Conservation (phyloP, 2,113 vertebrate genomes). For the Gobiocypris rarus region DNA sequence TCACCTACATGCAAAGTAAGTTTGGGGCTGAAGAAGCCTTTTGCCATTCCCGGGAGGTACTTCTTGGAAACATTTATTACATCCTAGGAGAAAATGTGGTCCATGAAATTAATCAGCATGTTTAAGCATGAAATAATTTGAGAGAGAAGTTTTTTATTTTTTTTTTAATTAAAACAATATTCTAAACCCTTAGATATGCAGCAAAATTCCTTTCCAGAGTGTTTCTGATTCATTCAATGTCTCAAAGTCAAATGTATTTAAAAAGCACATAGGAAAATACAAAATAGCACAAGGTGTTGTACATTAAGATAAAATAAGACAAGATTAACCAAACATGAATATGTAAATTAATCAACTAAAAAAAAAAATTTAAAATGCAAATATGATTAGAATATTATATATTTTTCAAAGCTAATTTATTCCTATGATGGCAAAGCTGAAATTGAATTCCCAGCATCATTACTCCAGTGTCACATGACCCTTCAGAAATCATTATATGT, state of each 20-base stretch:
- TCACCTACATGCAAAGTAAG: constrained; percentile 92
- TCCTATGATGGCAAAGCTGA: neutral
- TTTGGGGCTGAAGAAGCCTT: constrained; percentile 93
- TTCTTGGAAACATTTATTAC: constrained; percentile 97
- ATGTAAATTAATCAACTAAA: neutral
- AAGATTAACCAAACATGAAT: neutral
- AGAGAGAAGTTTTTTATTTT: too few relatives aligned
- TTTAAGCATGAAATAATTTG: neutral
- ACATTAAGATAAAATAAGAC: neutral
- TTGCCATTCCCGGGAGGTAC: constrained; percentile 93
- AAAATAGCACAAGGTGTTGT: too few relatives aligned
- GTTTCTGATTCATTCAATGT: neutral
- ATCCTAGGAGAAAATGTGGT: constrained; percentile 77
- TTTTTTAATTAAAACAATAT: too few relatives aligned
- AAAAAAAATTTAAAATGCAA: too few relatives aligned
- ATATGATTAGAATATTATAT: neutral
- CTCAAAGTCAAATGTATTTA: neutral
- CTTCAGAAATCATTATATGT: neutral
- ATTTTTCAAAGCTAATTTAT: neutral
- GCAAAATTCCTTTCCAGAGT: neutral
- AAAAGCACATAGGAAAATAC: too few relatives aligned
- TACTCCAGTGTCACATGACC: neutral
- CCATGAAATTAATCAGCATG: neutral
- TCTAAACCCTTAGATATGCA: neutral
- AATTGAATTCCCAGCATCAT: neutral